Evolutionary conservation across 2,797 vertebrate species (phyloP).

Genomic region (Eurystomus glaucurus): DNA sequence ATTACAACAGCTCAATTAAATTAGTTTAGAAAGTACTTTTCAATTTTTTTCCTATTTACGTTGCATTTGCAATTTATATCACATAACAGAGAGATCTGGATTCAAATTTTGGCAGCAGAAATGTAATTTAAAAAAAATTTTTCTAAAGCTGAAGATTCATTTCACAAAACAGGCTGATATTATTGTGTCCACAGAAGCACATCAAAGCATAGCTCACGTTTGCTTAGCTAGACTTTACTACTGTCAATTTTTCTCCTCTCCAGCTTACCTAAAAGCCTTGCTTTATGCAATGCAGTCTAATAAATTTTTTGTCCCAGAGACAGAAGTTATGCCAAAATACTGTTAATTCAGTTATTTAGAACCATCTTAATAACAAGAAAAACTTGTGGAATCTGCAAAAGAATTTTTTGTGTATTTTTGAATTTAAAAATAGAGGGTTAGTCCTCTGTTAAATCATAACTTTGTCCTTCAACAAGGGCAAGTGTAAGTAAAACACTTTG

Average conservation of each 20-base stretch:
- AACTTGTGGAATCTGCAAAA: not conserved
- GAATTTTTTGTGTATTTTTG: too few relatives aligned
- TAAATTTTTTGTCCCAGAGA: not conserved
- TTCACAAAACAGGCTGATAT: not conserved
- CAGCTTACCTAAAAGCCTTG: not conserved
- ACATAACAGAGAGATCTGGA: not conserved
- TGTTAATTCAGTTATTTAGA: not conserved
- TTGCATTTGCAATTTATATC: not conserved
- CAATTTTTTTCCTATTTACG: not conserved
- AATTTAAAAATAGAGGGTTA: not conserved
- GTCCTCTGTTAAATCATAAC: not conserved
- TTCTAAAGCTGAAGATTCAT: not conserved
- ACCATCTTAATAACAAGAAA: not conserved
- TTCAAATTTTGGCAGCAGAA: not conserved
- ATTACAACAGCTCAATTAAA: not conserved
- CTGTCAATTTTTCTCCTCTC: not conserved
- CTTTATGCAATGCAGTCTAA: not conserved
- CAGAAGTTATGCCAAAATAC: not conserved
- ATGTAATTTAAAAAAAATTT: not conserved
- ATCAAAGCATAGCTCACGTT: accelerated
- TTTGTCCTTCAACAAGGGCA: not conserved
- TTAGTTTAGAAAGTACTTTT: not conserved
- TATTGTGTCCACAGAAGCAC: not conserved
- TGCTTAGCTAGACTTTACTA: not conserved
- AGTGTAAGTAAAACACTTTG: not conserved